Percentiles rank a stretch among this genome's conserved stretches.
Conservation (phyloP, 1,140 invertebrate genomes). For the Diorhabda sublineata region DNA sequence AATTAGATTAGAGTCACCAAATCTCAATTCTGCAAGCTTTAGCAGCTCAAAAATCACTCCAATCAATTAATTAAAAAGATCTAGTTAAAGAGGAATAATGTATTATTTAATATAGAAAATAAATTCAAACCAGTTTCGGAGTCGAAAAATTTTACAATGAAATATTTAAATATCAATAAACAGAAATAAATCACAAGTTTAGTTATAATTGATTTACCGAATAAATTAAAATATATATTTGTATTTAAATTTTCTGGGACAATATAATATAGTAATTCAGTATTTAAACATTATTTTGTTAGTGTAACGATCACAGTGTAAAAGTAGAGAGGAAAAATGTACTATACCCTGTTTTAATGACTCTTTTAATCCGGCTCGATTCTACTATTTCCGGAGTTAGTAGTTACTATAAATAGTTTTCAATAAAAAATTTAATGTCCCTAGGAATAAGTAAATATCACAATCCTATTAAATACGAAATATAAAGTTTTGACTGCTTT, state of each 20-base stretch:
- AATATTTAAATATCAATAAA: background rate
- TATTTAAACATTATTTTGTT: background rate
- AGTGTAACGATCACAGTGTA: background rate
- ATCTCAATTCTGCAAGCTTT: no score
- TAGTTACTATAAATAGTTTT: background rate
- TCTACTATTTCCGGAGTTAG: conserved; percentile 1
- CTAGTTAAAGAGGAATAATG: no score
- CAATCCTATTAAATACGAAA: conserved; percentile 16
- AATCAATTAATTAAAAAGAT: no score
- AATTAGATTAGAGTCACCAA: no score
- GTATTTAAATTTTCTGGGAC: background rate
- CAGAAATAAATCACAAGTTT: background rate
- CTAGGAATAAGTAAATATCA: background rate
- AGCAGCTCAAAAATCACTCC: no score
- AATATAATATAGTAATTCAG: background rate
- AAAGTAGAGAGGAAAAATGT: conserved; percentile 3
- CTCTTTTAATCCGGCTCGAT: conserved; percentile 9
- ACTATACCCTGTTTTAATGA: conserved; percentile 6
- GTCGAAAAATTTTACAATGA: no score
- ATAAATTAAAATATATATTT: conserved; percentile 1
- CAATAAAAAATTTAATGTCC: background rate
- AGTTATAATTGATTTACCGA: background rate
- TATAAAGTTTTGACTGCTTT: conserved; percentile 30
- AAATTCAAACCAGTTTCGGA: no score
- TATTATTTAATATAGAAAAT: no score